Evolutionary conservation across 2,113 vertebrate species (phyloP).

Genomic region (Thamnophis sirtalis): DNA sequence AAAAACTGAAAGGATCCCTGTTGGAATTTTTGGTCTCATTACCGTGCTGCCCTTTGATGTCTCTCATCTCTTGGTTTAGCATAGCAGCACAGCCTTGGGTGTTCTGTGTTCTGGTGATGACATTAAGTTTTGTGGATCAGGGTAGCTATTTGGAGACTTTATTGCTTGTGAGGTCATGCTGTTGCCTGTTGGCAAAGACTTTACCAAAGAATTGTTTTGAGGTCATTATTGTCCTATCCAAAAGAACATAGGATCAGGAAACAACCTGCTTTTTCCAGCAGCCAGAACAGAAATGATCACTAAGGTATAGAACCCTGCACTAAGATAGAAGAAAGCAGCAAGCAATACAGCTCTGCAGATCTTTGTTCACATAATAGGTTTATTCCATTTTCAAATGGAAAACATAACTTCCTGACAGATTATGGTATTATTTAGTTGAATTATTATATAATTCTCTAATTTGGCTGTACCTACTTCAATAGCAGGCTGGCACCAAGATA

Average conservation of each 20-base stretch:
- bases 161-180: not conserved
- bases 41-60: not conserved
- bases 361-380: not conserved
- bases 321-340: not conserved
- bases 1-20: not conserved
- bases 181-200: not conserved
- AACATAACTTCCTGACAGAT: not conserved
- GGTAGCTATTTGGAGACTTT: not conserved
- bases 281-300: not conserved
- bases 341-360: not conserved
- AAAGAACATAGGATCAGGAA: not conserved
- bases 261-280: not conserved
- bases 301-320: not conserved
- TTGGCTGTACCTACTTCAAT: not conserved
- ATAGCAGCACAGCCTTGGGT: not conserved
- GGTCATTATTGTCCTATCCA: not conserved
- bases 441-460: not conserved
- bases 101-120: not conserved
- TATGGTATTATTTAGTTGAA: not conserved
- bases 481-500: not conserved
- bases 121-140: not conserved
- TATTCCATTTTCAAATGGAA: not conserved
- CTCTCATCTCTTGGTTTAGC: not conserved
- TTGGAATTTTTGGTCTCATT: not conserved
- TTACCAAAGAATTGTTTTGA: not conserved